A percentile compares a stretch with the other conserved stretches of the same genome.
Evolutionary conservation across 2,888 invertebrate species (phyloP).

Genomic region (Petrolisthes manimaculis): DNA sequence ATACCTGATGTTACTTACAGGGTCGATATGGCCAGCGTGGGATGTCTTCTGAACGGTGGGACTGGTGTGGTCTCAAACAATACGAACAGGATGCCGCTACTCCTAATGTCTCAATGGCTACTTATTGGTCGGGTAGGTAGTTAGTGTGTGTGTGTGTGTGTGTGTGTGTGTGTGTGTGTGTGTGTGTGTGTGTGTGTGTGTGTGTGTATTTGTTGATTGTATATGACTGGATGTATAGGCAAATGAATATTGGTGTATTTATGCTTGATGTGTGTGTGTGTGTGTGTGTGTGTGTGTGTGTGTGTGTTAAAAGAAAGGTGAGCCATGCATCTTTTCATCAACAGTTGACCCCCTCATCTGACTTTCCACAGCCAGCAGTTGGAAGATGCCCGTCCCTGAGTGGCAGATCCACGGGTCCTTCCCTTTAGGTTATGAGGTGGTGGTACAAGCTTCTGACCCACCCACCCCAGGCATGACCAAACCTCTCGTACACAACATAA

Average conservation of each 20-base stretch:
- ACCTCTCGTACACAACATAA: slow-evolving; percentile 13
- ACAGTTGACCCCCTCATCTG: background rate
- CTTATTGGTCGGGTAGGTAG: slow-evolving; percentile 43
- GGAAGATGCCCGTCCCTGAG: slow-evolving; percentile 25
- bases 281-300: background rate
- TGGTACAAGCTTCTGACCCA: background rate
- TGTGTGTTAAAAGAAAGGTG: background rate
- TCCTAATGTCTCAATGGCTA: slow-evolving; percentile 41
- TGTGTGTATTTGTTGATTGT: background rate
- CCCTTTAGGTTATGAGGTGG: slow-evolving; percentile 41
- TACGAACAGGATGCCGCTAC: slow-evolving; percentile 22
- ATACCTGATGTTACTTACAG: background rate
- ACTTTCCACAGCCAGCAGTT: slow-evolving; percentile 1
- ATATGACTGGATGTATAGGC: too few species aligned
- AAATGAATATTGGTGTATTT: too few species aligned
- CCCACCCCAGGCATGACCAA: background rate
- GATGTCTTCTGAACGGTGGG: slow-evolving; percentile 25
- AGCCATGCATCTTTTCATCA: too few species aligned
- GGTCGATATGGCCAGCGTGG: background rate
- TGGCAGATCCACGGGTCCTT: background rate
- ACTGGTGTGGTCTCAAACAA: slow-evolving; percentile 46
- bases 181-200: slow-evolving; percentile 17
- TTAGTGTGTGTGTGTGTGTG: slow-evolving; percentile 1
- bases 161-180: slow-evolving; percentile 14
- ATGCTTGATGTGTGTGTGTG: background rate